A percentile compares a stretch with the other conserved stretches of the same genome.
phyloP scores from a whole-genome alignment of 2,797 vertebrate genomes.

The Urophycis tenuis region DNA sequence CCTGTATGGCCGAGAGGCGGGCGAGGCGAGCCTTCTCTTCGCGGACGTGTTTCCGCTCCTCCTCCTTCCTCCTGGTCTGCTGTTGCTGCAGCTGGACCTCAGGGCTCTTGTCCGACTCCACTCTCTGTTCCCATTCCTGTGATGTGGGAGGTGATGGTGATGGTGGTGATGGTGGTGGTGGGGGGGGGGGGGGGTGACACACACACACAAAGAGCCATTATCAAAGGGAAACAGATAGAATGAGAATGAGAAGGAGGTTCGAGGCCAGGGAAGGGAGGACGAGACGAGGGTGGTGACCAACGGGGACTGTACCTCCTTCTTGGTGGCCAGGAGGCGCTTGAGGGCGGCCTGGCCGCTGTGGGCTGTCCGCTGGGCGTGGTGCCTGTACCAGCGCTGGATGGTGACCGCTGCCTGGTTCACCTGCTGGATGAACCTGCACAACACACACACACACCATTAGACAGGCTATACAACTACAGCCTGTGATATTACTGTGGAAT shows the following conservation, averaged over 20 bases:
- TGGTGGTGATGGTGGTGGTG: neutral
- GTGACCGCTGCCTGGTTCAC: slow-evolving; percentile 83
- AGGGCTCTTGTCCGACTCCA: slow-evolving; percentile 53
- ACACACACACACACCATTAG: slow-evolving; percentile 1
- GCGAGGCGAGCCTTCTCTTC: slow-evolving; percentile 86
- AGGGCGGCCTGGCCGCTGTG: slow-evolving; percentile 50
- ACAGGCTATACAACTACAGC: too few relatives aligned
- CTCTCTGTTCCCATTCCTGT: slow-evolving; percentile 62
- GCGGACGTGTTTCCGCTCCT: slow-evolving; percentile 75
- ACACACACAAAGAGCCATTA: neutral
- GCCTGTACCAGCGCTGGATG: slow-evolving; percentile 92
- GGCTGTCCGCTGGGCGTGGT: slow-evolving; percentile 45
- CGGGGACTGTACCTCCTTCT: slow-evolving; percentile 72
- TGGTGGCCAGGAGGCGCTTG: slow-evolving; percentile 63
- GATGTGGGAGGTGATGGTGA: neutral
- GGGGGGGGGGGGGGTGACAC: neutral
- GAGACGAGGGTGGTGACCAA: too few relatives aligned
- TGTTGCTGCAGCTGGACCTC: slow-evolving; percentile 36
- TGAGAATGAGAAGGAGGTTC: neutral
- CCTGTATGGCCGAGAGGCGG: slow-evolving; percentile 81
- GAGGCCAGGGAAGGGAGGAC: neutral
- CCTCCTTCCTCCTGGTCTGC: slow-evolving; percentile 65
- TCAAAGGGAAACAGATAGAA: neutral
- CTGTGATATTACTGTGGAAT: too few relatives aligned
- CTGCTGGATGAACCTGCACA: slow-evolving; percentile 83